Evolutionary conservation across 1,140 invertebrate species (phyloP).

Genomic region (Frieseomelitta varia): DNA sequence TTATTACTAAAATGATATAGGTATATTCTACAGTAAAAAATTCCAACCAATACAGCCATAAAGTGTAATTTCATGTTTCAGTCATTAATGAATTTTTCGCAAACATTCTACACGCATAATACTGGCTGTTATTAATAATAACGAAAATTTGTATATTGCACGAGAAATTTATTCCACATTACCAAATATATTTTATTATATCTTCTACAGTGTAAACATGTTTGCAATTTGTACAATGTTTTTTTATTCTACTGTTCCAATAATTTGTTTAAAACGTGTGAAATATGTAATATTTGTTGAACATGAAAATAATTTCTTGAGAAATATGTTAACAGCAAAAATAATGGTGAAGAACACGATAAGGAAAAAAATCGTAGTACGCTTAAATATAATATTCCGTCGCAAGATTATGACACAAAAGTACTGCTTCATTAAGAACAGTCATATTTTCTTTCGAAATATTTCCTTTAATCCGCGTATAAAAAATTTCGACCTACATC

Average conservation of each 20-base stretch:
- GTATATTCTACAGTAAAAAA: no score
- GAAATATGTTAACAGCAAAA: no score
- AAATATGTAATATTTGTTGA: neutral
- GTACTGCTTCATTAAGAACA: no score
- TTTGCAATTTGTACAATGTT: neutral
- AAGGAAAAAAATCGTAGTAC: neutral
- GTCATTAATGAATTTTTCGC: no score
- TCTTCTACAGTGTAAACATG: no score
- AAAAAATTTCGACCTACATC: neutral
- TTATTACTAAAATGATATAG: neutral
- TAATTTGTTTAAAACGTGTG: neutral
- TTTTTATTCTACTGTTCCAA: neutral
- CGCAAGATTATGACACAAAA: no score
- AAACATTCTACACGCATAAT: neutral
- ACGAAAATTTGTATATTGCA: neutral
- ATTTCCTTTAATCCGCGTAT: neutral
- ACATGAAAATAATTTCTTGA: neutral
- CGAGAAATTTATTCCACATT: neutral
- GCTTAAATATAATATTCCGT: no score
- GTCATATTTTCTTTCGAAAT: neutral
- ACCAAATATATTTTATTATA: no score
- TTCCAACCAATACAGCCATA: no score
- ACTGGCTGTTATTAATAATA: neutral
- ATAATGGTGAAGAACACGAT: no score
- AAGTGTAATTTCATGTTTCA: neutral